Percentiles rank a stretch among this genome's conserved stretches.
These are phyloP conservation scores for Siderastrea siderea DNA, from an alignment of 92 coral and sea anemone genomes.

Conservation along the genomic window DNA sequence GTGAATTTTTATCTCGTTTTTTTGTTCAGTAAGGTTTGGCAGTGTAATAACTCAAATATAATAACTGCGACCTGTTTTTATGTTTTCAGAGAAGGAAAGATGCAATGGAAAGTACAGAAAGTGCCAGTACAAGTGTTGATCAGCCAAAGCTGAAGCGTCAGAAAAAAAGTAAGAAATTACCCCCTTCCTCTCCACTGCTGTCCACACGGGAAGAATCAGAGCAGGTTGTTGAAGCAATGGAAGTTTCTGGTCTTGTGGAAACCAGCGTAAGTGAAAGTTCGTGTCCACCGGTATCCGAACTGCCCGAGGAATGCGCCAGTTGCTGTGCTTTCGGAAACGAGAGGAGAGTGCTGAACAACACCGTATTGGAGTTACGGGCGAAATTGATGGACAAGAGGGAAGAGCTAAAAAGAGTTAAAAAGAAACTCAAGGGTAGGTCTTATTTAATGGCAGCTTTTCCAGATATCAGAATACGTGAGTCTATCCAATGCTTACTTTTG, in stretches of 20 bases:
- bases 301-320: neutral
- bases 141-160: slow-evolving; percentile 13
- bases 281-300: neutral
- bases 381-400: slow-evolving; percentile 5
- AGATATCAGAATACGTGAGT: neutral
- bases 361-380: neutral
- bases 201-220: slow-evolving; percentile 12
- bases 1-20: slow-evolving; percentile 4
- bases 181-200: slow-evolving; percentile 8
- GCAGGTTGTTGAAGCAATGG: slow-evolving; percentile 6
- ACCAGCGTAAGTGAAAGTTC: neutral
- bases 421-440: slow-evolving; percentile 28
- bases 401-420: neutral
- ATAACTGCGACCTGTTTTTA: no score
- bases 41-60: no score
- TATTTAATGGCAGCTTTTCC: neutral
- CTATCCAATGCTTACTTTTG: neutral
- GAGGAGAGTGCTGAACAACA: slow-evolving; percentile 19
- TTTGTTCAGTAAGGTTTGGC: no score
- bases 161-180: neutral
- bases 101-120: neutral
- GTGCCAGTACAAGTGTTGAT: neutral
- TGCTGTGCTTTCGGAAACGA: slow-evolving; percentile 12
- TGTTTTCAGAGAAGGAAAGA: slow-evolving; percentile 26
- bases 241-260: slow-evolving; percentile 11